A percentile compares a stretch with the other conserved stretches of the same genome.
These are phyloP conservation scores for Palythoa grandis DNA, from an alignment of 92 coral and sea anemone genomes.

Conservation along the genomic window DNA sequence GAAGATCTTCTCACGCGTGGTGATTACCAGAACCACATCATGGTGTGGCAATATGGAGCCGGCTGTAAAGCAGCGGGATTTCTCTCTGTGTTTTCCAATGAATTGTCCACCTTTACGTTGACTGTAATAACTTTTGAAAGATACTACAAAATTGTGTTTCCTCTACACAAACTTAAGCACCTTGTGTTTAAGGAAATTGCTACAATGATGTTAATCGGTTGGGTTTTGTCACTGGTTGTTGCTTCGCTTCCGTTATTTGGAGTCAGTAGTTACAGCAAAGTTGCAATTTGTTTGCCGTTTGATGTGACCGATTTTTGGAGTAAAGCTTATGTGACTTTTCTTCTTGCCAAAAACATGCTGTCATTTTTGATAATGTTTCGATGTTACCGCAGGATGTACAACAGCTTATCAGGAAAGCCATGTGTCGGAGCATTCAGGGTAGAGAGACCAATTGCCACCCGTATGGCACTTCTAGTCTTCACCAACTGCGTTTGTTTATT, in stretches of 20 bases:
- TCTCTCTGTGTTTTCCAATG: constrained; percentile 84
- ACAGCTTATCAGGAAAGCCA: constrained; percentile 56
- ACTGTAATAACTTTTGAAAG: constrained; percentile 81
- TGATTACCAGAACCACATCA: constrained; percentile 77
- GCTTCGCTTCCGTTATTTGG: constrained; percentile 75
- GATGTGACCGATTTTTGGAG: constrained; percentile 64
- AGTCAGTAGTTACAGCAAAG: constrained; percentile 80
- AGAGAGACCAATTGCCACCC: constrained; percentile 78
- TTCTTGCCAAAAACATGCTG: constrained; percentile 77
- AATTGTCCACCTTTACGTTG: constrained; percentile 75
- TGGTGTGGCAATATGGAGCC: constrained; percentile 78
- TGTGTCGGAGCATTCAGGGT: constrained; percentile 21
- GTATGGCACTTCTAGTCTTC: constrained; percentile 87
- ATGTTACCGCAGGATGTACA: constrained; percentile 84
- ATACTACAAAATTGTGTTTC: constrained; percentile 80
- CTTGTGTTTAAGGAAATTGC: constrained; percentile 63
- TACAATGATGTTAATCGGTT: constrained; percentile 58
- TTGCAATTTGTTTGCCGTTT: constrained; percentile 93
- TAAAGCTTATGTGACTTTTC: constrained; percentile 77
- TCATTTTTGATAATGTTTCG: constrained; percentile 74
- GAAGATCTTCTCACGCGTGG: constrained; percentile 72
- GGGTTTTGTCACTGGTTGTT: constrained; percentile 65
- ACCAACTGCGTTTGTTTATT: constrained; percentile 93
- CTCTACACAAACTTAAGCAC: constrained; percentile 75
- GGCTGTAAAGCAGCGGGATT: constrained; percentile 90